A percentile compares a stretch with the other conserved stretches of the same genome.
phyloP scores from a whole-genome alignment of 2,888 invertebrate genomes.

The Exephanes ischioxanthus region DNA sequence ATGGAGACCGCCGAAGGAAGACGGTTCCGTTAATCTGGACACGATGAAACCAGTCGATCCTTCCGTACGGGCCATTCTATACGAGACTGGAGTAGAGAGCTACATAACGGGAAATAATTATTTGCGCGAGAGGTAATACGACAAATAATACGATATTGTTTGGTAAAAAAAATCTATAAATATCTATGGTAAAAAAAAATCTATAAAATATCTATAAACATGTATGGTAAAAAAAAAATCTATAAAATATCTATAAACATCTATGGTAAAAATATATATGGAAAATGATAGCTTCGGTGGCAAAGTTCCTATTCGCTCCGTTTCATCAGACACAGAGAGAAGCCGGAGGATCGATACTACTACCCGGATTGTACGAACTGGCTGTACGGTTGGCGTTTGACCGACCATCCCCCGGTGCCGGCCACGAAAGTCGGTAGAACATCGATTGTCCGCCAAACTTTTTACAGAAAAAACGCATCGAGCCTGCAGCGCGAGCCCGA shows the following conservation, averaged over 20 bases:
- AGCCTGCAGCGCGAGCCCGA: conserved; percentile 76
- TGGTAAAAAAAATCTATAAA: background rate
- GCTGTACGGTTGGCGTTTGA: conserved; percentile 80
- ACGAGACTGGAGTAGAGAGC: conserved; percentile 74
- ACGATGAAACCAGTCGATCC: conserved; percentile 79
- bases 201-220: conserved; percentile 11
- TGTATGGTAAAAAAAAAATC: background rate
- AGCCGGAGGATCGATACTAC: conserved; percentile 79
- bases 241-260: too few relatives aligned
- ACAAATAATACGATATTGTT: background rate
- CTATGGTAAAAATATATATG: background rate
- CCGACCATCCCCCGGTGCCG: conserved; percentile 73
- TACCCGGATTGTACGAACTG: conserved; percentile 80
- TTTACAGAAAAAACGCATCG: conserved; percentile 76
- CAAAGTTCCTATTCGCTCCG: background rate
- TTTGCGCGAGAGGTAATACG: conserved; percentile 75
- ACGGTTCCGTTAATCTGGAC: conserved; percentile 70
- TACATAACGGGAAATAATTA: conserved; percentile 77
- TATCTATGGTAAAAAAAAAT: conserved; percentile 12
- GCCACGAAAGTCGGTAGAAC: conserved; percentile 70
- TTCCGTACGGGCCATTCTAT: conserved; percentile 73
- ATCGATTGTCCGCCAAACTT: conserved; percentile 73
- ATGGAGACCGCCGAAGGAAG: conserved; percentile 73
- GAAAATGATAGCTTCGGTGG: background rate
- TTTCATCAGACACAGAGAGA: conserved; percentile 74